phyloP scores from a whole-genome alignment of 2,113 vertebrate genomes.

The Macquaria ambigua region DNA sequence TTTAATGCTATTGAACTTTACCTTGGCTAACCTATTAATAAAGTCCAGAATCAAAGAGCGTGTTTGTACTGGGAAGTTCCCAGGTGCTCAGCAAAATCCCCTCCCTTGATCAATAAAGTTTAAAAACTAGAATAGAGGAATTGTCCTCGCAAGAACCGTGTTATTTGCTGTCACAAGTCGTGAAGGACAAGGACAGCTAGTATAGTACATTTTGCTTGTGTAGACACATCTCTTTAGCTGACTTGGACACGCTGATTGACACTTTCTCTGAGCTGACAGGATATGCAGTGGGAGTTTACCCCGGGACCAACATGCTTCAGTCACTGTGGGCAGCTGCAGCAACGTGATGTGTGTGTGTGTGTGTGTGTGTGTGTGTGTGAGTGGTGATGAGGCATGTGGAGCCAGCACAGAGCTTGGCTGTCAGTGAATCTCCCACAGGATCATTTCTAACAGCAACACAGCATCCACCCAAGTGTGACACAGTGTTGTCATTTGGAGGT shows the following conservation, averaged over 20 bases:
- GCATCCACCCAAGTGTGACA: constrained; percentile 12
- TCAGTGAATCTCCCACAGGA: constrained; percentile 56
- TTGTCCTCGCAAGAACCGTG: constrained; percentile 6
- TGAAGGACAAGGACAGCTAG: constrained; percentile 54
- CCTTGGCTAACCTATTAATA: not conserved
- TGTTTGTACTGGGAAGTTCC: constrained; percentile 28
- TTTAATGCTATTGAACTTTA: not conserved
- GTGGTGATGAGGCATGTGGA: constrained; percentile 39
- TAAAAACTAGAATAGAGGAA: constrained; percentile 24
- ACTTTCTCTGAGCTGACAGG: constrained; percentile 69
- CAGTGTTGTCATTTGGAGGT: constrained; percentile 14
- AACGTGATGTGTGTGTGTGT: constrained; percentile 9
- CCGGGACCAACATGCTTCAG: constrained; percentile 52
- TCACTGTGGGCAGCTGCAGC: constrained; percentile 32
- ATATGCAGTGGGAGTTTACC: constrained; percentile 67
- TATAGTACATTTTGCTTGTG: constrained; percentile 46
- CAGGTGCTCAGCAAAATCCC: constrained; percentile 30
- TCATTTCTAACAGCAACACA: constrained; percentile 46
- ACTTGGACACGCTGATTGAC: constrained; percentile 70
- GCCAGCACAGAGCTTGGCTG: constrained; percentile 45
- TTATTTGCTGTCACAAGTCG: constrained; percentile 35
- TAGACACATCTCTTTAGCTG: constrained; percentile 62
- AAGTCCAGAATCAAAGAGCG: constrained; percentile 9
- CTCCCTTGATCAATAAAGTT: constrained; percentile 26
- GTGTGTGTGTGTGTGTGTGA: constrained; percentile 33